Base-by-base conservation (phyloP, 2,797 vertebrate genomes). In the Microhierax caerulescens region DNA sequence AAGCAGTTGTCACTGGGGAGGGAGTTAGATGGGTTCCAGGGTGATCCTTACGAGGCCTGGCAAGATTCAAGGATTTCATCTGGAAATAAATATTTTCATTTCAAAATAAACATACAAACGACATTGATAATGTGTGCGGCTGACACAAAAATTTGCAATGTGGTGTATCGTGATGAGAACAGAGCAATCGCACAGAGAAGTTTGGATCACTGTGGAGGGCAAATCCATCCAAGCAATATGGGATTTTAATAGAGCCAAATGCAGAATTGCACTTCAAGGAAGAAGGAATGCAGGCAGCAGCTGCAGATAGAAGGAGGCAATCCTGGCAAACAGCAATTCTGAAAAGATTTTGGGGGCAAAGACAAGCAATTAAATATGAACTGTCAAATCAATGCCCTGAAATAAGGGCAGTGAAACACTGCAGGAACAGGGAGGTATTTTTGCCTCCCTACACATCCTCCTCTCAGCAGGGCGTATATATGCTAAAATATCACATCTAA, bases 81-180 rank as follows among this genome's bases (percentile, higher is more conserved):
- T 97, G 78, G 91, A 96, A 95, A 94, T 90, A 96, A 97, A 96
- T 92, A 92, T 95, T 93, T 92, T 95, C 94, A 73, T 96, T 96
- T 96, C 18, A 1, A 96, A 94, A 96, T 91, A 96, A 95, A 95
- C 92, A 93, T n/a, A 74, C 4, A 16, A 94, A 93, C 3, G 1
- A 82, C 94, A 85, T 45, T 88, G 96, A 96, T 96, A 97, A 91
- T 79, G 78, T 96, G 86, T 80, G 92, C 91, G 93, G 96, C 94
- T 96, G 94, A 97, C 94, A 96, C 60, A 90, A 56, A 91, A 89
- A 85, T 85, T 80, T 85, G 60, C 93, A 90, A 48, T 91, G 85
- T 96, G 85, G 81, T 96, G 87, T 91, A 91, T 72, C 1, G 1
- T 95, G 94, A 95, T 94, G 96, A 94, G 91, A 96, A 91, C 78